Evolutionary conservation across 2,797 vertebrate genomes (phyloP).

Genomic region (Champsocephalus esox): DNA sequence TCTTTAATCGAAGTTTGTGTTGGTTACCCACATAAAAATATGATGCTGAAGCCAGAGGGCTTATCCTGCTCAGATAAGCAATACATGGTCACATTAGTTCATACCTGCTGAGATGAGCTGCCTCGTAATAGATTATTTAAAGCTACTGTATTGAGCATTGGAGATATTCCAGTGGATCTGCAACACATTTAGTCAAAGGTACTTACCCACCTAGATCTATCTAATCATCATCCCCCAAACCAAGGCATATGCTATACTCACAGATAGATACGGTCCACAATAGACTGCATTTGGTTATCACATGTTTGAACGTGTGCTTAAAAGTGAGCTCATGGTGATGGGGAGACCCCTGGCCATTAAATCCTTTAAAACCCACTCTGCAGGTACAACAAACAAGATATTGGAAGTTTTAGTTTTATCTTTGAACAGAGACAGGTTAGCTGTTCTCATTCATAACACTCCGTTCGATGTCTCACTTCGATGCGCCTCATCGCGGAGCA

Average conservation of each 20-base stretch:
- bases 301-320: too few species aligned
- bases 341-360: slow-evolving; percentile 7
- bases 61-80: slow-evolving; percentile 44
- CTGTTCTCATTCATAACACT: background rate
- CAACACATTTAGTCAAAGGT: slow-evolving; percentile 27
- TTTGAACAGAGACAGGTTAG: background rate
- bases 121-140: slow-evolving; percentile 43
- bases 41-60: slow-evolving; percentile 22
- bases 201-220: slow-evolving; percentile 12
- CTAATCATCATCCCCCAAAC: slow-evolving; percentile 27
- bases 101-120: slow-evolving; percentile 45
- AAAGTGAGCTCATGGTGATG: slow-evolving; percentile 11
- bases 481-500: too few species aligned
- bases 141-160: slow-evolving; percentile 17
- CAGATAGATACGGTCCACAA: background rate
- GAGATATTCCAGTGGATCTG: slow-evolving; percentile 24
- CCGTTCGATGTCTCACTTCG: too few species aligned
- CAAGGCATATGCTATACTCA: background rate
- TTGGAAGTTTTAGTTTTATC: slow-evolving; percentile 14
- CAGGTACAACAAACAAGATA: background rate
- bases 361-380: background rate
- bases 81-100: slow-evolving; percentile 54
- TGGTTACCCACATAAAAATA: slow-evolving; percentile 24
- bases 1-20: slow-evolving; percentile 19
- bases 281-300: too few species aligned